Evolutionary conservation across 2,888 invertebrate species (phyloP).

Genomic region (Lithophane ornitopus): DNA sequence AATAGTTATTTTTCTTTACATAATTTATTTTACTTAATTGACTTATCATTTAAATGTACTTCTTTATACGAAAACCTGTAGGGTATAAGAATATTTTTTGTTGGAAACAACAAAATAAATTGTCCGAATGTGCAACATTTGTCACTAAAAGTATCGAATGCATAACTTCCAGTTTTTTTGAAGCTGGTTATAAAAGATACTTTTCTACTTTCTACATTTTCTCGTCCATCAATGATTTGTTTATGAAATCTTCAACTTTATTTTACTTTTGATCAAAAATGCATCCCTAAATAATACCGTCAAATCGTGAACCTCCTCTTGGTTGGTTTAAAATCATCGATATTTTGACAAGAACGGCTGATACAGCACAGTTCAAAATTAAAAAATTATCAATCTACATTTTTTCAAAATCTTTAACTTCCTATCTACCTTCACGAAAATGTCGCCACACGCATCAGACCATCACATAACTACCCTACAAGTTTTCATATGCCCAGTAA

Average conservation of each 20-base stretch:
- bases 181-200: neutral
- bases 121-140: conserved; percentile 17
- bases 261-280: no score
- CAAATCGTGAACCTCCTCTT: neutral
- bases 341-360: neutral
- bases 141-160: neutral
- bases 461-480: conserved; percentile 71
- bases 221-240: neutral
- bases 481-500: conserved; percentile 75
- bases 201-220: neutral
- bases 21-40: conserved; percentile 60
- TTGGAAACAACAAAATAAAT: conserved; percentile 28
- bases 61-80: conserved; percentile 78
- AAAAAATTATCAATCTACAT: neutral
- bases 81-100: conserved; percentile 60
- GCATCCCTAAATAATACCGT: no score
- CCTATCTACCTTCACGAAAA: neutral
- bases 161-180: neutral
- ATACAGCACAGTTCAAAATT: neutral
- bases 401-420: neutral
- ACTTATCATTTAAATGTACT: conserved; percentile 61
- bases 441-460: neutral
- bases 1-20: conserved; percentile 50
- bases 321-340: neutral
- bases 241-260: no score